Conservation (phyloP, 2,888 invertebrate species). For the Heliconius aoede region DNA sequence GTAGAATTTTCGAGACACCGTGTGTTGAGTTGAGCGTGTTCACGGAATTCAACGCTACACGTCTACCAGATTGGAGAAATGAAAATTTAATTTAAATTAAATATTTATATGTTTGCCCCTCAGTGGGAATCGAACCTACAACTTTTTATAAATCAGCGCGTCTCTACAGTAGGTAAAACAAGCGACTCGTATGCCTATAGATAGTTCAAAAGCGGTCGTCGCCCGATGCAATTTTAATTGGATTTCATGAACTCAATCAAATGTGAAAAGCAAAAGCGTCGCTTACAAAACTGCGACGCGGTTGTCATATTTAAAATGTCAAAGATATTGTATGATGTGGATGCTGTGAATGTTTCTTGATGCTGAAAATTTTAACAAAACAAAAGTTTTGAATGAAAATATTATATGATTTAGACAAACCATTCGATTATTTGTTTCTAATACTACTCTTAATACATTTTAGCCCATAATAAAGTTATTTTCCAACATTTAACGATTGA, state of each 20-base stretch:
- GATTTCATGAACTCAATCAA: constrained; percentile 37
- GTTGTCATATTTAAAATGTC: constrained; percentile 15
- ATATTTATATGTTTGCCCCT: too few species aligned
- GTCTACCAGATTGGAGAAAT: too few species aligned
- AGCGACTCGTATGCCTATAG: constrained; percentile 2
- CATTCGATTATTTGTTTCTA: background rate
- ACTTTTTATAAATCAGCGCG: background rate
- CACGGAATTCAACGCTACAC: too few species aligned
- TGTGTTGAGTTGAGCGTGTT: too few species aligned
- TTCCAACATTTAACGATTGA: too few species aligned
- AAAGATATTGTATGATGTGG: background rate
- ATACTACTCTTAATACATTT: background rate
- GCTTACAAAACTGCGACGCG: constrained; percentile 20
- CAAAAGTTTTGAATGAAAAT: background rate
- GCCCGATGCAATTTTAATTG: constrained; percentile 34
- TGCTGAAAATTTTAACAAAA: background rate
- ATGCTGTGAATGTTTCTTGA: background rate
- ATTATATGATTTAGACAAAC: background rate
- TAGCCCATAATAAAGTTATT: too few species aligned
- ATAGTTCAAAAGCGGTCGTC: constrained; percentile 23
- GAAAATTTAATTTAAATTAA: too few species aligned
- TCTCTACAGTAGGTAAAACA: background rate
- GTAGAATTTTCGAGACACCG: too few species aligned
- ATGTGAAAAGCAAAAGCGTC: constrained; percentile 26
- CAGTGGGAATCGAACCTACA: too few species aligned